Percentiles rank a stretch among this genome's conserved stretches.
These are phyloP conservation scores for Busseola fusca DNA, from an alignment of 2,888 invertebrate species.

Conservation along the genomic window DNA sequence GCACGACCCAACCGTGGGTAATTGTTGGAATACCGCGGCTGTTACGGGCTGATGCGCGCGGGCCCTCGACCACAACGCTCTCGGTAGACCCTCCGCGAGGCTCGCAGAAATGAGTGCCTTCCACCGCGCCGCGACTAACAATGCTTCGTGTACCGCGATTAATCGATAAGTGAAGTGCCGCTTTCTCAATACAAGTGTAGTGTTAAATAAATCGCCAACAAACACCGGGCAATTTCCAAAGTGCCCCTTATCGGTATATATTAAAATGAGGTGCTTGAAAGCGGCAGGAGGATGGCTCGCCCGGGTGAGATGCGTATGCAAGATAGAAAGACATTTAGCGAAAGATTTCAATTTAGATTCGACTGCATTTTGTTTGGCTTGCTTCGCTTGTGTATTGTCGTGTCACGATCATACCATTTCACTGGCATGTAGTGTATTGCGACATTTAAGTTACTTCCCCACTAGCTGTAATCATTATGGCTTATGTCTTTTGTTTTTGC, in stretches of 20 bases:
- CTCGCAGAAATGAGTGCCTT: conserved; percentile 84
- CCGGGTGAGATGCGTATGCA: conserved; percentile 84
- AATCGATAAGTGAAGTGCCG: conserved; percentile 84
- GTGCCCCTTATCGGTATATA: conserved; percentile 76
- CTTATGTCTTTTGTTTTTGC: conserved; percentile 63
- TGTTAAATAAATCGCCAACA: conserved; percentile 79
- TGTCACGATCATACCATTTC: conserved; percentile 75
- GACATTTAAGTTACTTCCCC: conserved; percentile 66
- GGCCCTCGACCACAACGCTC: conserved; percentile 85
- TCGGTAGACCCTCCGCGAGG: conserved; percentile 80
- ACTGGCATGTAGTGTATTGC: conserved; percentile 69
- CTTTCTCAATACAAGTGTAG: conserved; percentile 80
- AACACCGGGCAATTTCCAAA: conserved; percentile 71
- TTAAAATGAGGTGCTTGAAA: conserved; percentile 88
- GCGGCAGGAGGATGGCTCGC: conserved; percentile 87
- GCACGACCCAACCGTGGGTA: conserved; percentile 83
- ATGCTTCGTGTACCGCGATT: conserved; percentile 83
- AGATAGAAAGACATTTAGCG: conserved; percentile 80
- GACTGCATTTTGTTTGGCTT: conserved; percentile 80
- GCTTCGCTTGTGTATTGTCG: conserved; percentile 76
- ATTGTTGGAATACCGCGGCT: conserved; percentile 85
- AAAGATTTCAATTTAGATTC: conserved; percentile 86
- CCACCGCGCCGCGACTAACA: conserved; percentile 75
- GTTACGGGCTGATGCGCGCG: conserved; percentile 86
- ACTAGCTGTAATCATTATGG: conserved; percentile 69